These are phyloP conservation scores for Oncorhynchus nerka DNA, from an alignment of 2,113 vertebrate genomes.

Conservation along the genomic window DNA sequence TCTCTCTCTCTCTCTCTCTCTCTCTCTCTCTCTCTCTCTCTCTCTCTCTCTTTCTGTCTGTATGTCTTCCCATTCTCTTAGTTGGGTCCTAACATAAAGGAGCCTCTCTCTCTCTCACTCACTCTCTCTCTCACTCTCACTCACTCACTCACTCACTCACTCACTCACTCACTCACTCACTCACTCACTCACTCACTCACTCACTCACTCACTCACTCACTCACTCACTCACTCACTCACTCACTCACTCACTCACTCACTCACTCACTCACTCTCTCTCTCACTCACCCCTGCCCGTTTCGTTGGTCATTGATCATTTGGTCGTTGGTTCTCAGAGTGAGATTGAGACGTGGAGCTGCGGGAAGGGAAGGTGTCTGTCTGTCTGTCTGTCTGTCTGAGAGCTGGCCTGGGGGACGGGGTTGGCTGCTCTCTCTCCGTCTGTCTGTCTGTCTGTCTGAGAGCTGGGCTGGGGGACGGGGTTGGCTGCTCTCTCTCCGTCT, in stretches of 20 bases:
- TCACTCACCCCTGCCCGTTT: neutral
- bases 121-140: neutral
- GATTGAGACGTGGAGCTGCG: neutral
- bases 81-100: no score
- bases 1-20: neutral
- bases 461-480: neutral
- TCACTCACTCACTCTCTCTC: neutral
- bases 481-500: neutral
- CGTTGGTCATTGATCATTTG: neutral
- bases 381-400: neutral
- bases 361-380: neutral
- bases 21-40: no score
- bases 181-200: neutral
- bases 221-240: neutral
- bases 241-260: neutral
- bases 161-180: neutral
- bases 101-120: neutral
- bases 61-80: neutral
- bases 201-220: neutral
- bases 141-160: neutral
- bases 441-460: slow-evolving; percentile 2
- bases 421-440: neutral
- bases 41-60: neutral
- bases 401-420: neutral
- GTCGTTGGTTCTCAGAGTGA: neutral